Evolutionary conservation across 2,113 vertebrate species (phyloP), one percentile per base, ranked within the genome.

Genomic region (Antechinus flavipes): DNA sequence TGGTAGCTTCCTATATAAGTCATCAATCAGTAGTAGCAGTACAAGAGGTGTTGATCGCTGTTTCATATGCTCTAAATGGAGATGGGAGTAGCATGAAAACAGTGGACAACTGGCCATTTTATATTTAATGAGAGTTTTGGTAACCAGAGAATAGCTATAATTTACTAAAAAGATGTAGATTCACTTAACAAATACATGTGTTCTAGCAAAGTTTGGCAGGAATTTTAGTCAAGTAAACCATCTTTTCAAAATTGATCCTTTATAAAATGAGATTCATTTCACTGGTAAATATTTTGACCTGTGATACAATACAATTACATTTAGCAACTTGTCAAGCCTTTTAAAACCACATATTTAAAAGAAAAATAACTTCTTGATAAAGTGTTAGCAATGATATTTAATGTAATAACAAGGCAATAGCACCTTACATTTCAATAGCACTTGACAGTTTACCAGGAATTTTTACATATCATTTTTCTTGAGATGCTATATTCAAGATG

Each of bases 231-330:
- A 19, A 84, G 35, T 22, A 84, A 84, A 23, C 16, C 2, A 16
- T 84, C n/a, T 42, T 68, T 68, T n/a, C 1, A 76, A 76, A 76
- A 76, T n/a, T n/a, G 35, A 19, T 76, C 14, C 35, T n/a, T 42
- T 42, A 84, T 84, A 84, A 84, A 84, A 84, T 84, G 35, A 84
- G n/a, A 84, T 84, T 19, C 35, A 84, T 84, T 42, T 84, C 19
- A 16, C 68, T 84, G 68, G n/a, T 84, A 84, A 84, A 84, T 84
- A 84, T 84, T 84, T 84, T 84, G 68, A 84, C 68, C 68, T 84
- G n/a, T 84, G 68, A 84, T 84, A 19, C 22, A 84, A 84, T 84
- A 42, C 7, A 23, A 42, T 84, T 42, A 42, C n/a, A 84, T 42
- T 42, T 84, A 42, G n/a, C 35, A 42, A 42, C 16, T 84, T 84